Conservation (phyloP, 2,888 invertebrate species). For the Micoletzkya japonica region DNA sequence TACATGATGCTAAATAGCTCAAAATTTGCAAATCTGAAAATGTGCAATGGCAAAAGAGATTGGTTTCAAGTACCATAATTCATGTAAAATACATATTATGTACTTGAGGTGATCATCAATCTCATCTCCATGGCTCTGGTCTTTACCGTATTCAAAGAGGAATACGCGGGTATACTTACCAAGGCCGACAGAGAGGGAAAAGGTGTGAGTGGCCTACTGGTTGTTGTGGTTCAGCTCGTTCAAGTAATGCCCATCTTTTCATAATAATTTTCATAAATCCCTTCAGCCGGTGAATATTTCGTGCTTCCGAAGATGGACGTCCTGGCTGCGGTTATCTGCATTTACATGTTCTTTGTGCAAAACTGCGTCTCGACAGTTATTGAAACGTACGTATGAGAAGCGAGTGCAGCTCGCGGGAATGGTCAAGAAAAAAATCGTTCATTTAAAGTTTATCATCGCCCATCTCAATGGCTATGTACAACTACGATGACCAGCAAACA, state of each 20-base stretch:
- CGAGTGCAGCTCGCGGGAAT: neutral
- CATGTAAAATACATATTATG: neutral
- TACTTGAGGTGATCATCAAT: slow-evolving; percentile 15
- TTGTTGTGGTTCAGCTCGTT: neutral
- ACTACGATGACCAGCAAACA: slow-evolving; percentile 18
- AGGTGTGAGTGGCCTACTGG: neutral
- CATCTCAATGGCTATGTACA: slow-evolving; percentile 21
- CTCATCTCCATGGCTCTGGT: slow-evolving; percentile 6
- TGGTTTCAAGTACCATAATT: neutral
- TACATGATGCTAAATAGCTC: too few relatives aligned
- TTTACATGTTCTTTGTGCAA: slow-evolving; percentile 25
- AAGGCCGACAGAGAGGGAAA: slow-evolving; percentile 16
- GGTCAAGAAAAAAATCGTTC: neutral
- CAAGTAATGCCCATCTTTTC: neutral
- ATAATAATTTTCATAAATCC: neutral
- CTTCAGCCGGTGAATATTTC: slow-evolving; percentile 18
- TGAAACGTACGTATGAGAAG: slow-evolving; percentile 14
- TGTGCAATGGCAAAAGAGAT: neutral
- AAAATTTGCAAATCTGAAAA: neutral
- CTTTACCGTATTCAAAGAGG: slow-evolving; percentile 16
- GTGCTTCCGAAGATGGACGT: slow-evolving; percentile 21
- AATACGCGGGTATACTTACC: slow-evolving; percentile 18
- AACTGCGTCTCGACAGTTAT: slow-evolving; percentile 24
- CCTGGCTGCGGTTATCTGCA: slow-evolving; percentile 1
- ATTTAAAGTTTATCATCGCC: slow-evolving; percentile 15